phyloP scores from a whole-genome alignment of 2,113 vertebrate genomes.

The Dromiciops gliroides region DNA sequence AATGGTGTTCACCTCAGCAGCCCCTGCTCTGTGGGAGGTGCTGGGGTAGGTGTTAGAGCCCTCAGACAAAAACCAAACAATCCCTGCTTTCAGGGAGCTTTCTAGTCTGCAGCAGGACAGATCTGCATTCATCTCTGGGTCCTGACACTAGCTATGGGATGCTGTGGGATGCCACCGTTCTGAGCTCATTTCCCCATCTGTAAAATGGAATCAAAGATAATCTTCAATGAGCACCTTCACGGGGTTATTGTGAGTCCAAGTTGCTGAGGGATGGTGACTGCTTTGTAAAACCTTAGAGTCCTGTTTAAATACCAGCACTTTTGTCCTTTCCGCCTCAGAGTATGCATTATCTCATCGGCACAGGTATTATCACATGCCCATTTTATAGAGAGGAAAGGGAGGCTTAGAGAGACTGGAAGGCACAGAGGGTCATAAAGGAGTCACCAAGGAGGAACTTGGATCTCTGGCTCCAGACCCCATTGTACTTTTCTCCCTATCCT shows the following conservation, averaged over 20 bases:
- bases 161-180: too few relatives aligned
- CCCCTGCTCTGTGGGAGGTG: not conserved
- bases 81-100: not conserved
- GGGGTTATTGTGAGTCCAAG: not conserved
- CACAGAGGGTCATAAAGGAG: not conserved
- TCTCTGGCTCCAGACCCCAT: not conserved
- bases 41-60: not conserved
- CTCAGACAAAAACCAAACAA: not conserved
- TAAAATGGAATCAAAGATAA: not conserved
- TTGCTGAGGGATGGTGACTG: not conserved
- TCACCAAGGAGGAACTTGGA: not conserved
- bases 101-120: not conserved
- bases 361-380: not conserved
- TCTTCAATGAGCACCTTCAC: not conserved
- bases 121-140: not conserved
- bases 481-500: not conserved
- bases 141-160: not conserved
- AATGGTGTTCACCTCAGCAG: not conserved
- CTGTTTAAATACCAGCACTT: too few relatives aligned
- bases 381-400: not conserved
- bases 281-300: not conserved
- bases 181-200: not conserved
- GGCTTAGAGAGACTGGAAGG: not conserved
- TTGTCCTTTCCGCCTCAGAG: not conserved
- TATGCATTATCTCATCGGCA: too few relatives aligned